These are phyloP conservation scores for Pangasius sanitwongsei DNA, from an alignment of 2,797 vertebrate genomes.

Conservation along the genomic window DNA sequence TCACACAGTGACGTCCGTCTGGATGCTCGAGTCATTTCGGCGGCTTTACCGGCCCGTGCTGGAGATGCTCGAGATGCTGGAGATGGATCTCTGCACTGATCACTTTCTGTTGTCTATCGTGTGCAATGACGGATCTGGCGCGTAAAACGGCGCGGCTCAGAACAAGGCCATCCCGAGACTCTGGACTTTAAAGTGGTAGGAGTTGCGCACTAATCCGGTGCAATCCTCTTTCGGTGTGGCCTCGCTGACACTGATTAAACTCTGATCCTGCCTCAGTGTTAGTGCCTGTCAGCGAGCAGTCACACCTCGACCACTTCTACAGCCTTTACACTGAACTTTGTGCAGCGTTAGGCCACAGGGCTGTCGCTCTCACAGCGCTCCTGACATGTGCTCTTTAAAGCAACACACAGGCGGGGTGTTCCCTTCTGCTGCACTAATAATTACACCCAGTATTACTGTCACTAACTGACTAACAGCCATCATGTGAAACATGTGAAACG, in stretches of 20 bases:
- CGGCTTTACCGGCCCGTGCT: not conserved
- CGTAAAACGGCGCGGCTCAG: not conserved
- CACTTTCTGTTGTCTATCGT: too few species aligned
- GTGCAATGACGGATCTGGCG: not conserved
- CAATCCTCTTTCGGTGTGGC: constrained; percentile 72
- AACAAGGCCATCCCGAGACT: not conserved
- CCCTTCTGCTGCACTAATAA: not conserved
- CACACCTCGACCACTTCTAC: not conserved
- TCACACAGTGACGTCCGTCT: constrained; percentile 10
- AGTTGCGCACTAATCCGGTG: constrained; percentile 74
- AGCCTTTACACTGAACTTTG: not conserved
- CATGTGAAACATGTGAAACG: not conserved
- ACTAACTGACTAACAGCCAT: not conserved
- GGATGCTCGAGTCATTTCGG: constrained; percentile 29
- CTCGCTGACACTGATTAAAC: constrained; percentile 63
- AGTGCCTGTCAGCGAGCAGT: constrained; percentile 13
- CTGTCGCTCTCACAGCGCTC: not conserved
- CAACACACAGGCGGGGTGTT: not conserved
- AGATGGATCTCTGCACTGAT: not conserved
- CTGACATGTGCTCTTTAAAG: too few species aligned
- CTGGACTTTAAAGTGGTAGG: constrained; percentile 58
- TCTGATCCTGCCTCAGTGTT: constrained; percentile 66
- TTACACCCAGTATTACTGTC: not conserved
- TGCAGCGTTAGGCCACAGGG: not conserved
- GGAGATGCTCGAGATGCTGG: not conserved